A percentile compares a stretch with the other conserved stretches of the same genome.
Evolutionary conservation across 2,113 vertebrate species (phyloP).

Genomic region (Hippotragus niger): DNA sequence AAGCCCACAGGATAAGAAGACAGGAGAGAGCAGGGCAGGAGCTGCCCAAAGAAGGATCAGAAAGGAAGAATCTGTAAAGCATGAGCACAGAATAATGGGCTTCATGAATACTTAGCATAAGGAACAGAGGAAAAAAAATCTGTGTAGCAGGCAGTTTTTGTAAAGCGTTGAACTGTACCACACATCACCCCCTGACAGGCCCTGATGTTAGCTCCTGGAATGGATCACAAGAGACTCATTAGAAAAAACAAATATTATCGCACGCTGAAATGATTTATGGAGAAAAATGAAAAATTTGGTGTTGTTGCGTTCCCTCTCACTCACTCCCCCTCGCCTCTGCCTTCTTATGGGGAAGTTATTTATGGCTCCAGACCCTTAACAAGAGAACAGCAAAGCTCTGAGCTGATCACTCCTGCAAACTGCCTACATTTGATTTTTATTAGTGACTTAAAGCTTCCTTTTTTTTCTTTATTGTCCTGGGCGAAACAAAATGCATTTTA

Average conservation of each 20-base stretch:
- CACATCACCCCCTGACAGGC: conserved; percentile 88
- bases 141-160: conserved; percentile 86
- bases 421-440: conserved; percentile 90
- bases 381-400: conserved; percentile 84
- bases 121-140: conserved; percentile 73
- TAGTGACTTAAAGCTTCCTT: conserved; percentile 89
- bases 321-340: conserved; percentile 80
- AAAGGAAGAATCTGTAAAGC: conserved; percentile 72
- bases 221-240: conserved; percentile 93
- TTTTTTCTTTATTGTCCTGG: conserved; percentile 86
- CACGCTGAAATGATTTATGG: conserved; percentile 93
- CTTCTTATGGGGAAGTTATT: conserved; percentile 87
- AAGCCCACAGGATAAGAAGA: neutral
- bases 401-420: conserved; percentile 86
- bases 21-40: neutral
- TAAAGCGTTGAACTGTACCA: conserved; percentile 86
- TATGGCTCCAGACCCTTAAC: conserved; percentile 86
- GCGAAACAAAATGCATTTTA: conserved; percentile 84
- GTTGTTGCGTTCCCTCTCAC: conserved; percentile 83
- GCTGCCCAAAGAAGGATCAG: conserved; percentile 53
- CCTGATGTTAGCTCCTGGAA: conserved; percentile 89
- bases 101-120: conserved; percentile 81
- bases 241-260: conserved; percentile 96
- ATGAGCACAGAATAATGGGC: conserved; percentile 76
- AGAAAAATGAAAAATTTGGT: conserved; percentile 91